These are phyloP conservation scores for Bugula neritina DNA, from an alignment of 2,888 invertebrate genomes.

Conservation along the genomic window DNA sequence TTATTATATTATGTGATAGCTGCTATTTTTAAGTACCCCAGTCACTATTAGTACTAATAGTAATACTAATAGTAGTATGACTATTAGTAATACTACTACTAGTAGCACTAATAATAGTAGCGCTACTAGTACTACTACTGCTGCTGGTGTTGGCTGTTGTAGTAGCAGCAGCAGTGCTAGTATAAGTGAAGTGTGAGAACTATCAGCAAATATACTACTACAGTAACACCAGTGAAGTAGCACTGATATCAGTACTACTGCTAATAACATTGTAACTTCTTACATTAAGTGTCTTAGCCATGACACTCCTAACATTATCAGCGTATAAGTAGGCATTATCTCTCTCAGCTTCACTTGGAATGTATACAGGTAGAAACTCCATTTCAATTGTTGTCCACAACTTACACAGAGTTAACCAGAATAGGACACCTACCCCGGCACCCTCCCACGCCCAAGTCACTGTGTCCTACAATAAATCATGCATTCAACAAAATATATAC, in stretches of 20 bases:
- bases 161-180: too few relatives aligned
- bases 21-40: too few relatives aligned
- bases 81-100: background rate
- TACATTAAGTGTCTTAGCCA: slow-evolving; percentile 60
- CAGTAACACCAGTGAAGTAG: too few relatives aligned
- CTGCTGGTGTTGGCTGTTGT: too few relatives aligned
- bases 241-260: too few relatives aligned
- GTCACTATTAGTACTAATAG: too few relatives aligned
- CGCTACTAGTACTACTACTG: background rate
- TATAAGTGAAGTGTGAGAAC: too few relatives aligned
- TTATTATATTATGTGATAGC: too few relatives aligned
- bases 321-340: slow-evolving; percentile 81
- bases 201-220: too few relatives aligned
- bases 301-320: slow-evolving; percentile 77
- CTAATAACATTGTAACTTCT: background rate
- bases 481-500: too few relatives aligned
- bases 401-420: slow-evolving; percentile 84
- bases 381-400: slow-evolving; percentile 75
- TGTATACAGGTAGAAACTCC: slow-evolving; percentile 79
- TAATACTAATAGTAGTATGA: background rate
- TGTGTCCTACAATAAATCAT: slow-evolving; percentile 65
- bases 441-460: slow-evolving; percentile 60
- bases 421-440: slow-evolving; percentile 70
- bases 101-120: background rate
- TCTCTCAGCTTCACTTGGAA: slow-evolving; percentile 77